These are phyloP conservation scores for Lates calcarifer DNA, from an alignment of 2,113 vertebrate genomes.

Conservation along the genomic window DNA sequence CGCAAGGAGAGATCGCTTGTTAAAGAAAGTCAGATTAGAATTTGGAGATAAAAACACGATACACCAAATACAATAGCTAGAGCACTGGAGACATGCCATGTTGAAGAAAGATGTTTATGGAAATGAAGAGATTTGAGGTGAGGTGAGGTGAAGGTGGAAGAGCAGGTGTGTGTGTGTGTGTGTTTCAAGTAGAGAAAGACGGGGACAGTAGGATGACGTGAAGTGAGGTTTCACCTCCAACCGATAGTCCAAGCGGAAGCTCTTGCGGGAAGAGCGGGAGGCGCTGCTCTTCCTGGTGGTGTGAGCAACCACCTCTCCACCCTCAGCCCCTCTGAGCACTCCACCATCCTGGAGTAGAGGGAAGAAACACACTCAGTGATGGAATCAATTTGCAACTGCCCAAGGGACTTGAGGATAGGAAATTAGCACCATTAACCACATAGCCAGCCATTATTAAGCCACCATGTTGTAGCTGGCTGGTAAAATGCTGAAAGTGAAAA, in stretches of 20 bases:
- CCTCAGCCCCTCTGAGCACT: slow-evolving; percentile 63
- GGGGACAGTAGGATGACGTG: neutral
- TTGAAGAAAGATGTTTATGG: neutral
- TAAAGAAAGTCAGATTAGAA: neutral
- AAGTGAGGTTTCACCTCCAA: slow-evolving; percentile 62
- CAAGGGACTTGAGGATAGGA: neutral
- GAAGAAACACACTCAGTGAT: neutral
- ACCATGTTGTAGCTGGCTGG: neutral
- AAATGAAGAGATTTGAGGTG: slow-evolving; percentile 1
- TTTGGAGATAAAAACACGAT: neutral
- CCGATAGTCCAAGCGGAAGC: slow-evolving; percentile 78
- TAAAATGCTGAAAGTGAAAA: neutral
- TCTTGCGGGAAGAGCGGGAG: slow-evolving; percentile 73
- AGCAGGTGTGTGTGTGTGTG: neutral
- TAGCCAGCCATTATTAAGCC: neutral
- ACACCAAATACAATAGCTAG: neutral
- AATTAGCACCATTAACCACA: neutral
- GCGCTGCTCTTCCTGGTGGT: slow-evolving; percentile 71
- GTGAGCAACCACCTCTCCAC: slow-evolving; percentile 36
- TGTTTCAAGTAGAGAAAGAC: neutral
- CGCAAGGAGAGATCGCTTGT: neutral
- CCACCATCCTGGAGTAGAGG: slow-evolving; percentile 28
- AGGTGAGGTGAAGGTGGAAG: neutral
- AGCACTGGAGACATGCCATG: neutral
- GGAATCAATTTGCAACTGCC: neutral